Evolutionary conservation across 2,888 invertebrate genomes (phyloP), one percentile per base, ranked within the genome.

Genomic region (Heteromyza rotundicornis): DNA sequence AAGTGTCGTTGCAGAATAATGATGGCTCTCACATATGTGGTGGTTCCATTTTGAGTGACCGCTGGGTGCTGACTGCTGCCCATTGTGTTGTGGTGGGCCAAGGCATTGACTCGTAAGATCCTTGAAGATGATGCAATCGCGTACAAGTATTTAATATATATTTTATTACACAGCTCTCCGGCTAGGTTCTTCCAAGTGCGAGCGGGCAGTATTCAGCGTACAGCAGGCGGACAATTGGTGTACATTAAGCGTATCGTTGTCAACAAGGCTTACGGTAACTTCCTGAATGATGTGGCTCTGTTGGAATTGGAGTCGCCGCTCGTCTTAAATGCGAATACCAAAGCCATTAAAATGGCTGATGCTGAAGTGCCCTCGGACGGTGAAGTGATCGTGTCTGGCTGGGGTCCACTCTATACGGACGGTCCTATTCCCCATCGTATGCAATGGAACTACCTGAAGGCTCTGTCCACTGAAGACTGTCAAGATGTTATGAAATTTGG

Each of bases 151-250:
- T n/a, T n/a, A n/a, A 40, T 3, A 12, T 17, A 10, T 47, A 17
- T 35, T 24, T 2, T 8, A 19, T 27, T 47, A 49, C 16, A 2
- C 27, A 82, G 81, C 22, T 73, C 70, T 59, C 74, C 77, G 14
- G 57, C 77, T 0, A 67, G 69, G 5, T 64, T 60, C 17, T 76
- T 76, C 22, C 64, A 70, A 14, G 70, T 82, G 0, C 79, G 81
- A 1, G 78, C 74, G 2, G 84, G 84, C 55, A 82, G 83, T 62
- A 73, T 78, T 16, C 80, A 81, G 60, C 70, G 74, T 0, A 52
- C 74, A 3, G 55, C 64, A 12, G 74, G 73, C 12, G 83, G 80
- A 7, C 77, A 81, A 36, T 65, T 80, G 50, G 57, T 65, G 1
- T 57, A 72, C 10, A 66, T 81, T 2, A 67, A 71, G 2, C 62